Evolutionary conservation across 2,888 invertebrate genomes (phyloP).

Genomic region (Apamea monoglypha): DNA sequence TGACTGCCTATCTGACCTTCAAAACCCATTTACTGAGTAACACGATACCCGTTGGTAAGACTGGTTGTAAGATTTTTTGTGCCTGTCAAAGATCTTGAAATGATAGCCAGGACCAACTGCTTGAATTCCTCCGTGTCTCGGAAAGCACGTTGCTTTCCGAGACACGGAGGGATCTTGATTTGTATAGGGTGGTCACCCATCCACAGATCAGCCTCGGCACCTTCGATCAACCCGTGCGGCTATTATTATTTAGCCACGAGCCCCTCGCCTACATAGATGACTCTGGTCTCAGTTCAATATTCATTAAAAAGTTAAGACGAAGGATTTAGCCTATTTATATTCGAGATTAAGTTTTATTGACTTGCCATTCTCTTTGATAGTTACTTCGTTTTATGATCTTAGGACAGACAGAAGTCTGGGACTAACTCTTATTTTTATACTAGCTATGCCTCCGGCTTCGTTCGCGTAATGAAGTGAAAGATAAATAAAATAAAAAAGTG

Average conservation of each 20-base stretch:
- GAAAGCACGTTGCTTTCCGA: not conserved
- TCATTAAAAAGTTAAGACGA: conserved; percentile 19
- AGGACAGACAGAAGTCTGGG: not conserved
- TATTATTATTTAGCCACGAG: not conserved
- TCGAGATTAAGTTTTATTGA: conserved; percentile 30
- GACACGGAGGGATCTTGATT: not conserved
- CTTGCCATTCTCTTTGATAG: conserved; percentile 7
- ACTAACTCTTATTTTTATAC: not conserved
- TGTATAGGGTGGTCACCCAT: not conserved
- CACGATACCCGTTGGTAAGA: not conserved
- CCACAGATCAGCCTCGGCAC: not conserved
- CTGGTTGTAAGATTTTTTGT: not conserved
- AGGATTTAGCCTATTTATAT: conserved; percentile 1
- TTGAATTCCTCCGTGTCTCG: too few species aligned
- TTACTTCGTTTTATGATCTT: conserved; percentile 10
- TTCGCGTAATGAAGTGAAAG: not conserved
- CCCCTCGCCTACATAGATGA: too few species aligned
- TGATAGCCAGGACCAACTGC: not conserved
- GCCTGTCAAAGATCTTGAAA: not conserved
- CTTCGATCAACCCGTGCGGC: too few species aligned
- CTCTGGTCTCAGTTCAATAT: not conserved
- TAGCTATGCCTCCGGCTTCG: fast-evolving
- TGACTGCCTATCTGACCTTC: not conserved
- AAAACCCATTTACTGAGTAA: not conserved
- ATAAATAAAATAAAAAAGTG: not conserved